Conservation (phyloP, 2,888 invertebrate species). For the Brenthis ino region DNA sequence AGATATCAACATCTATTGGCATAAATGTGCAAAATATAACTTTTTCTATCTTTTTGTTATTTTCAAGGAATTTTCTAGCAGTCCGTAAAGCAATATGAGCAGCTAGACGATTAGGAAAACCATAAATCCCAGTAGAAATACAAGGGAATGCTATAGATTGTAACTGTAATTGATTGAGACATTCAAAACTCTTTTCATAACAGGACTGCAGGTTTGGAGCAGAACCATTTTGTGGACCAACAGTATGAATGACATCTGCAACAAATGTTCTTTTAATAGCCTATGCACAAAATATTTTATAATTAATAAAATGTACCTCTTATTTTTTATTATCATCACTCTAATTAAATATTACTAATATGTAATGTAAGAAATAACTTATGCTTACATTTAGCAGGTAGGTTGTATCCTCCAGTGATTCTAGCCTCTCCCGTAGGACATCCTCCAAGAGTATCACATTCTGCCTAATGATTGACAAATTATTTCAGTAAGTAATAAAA, state of each 20-base stretch:
- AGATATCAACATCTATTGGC: constrained; percentile 86
- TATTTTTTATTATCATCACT: too few species aligned
- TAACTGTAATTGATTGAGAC: constrained; percentile 81
- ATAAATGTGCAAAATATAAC: constrained; percentile 92
- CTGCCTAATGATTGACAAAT: constrained; percentile 68
- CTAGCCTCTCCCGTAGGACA: constrained; percentile 93
- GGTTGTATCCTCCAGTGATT: constrained; percentile 90
- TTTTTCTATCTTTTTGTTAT: constrained; percentile 82
- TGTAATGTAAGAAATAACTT: background rate
- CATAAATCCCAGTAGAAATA: constrained; percentile 95
- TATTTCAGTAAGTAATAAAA: too few species aligned
- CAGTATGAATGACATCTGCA: constrained; percentile 94
- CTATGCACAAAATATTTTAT: background rate
- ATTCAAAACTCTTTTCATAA: constrained; percentile 85
- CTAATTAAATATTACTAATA: too few species aligned
- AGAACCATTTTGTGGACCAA: constrained; percentile 91
- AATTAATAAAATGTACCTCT: background rate
- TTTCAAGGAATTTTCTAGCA: constrained; percentile 85
- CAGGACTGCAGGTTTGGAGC: constrained; percentile 84
- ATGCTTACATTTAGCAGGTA: constrained; percentile 91
- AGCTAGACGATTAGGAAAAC: constrained; percentile 91
- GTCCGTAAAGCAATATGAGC: constrained; percentile 87
- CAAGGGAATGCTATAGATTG: constrained; percentile 92
- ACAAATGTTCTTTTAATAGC: constrained; percentile 41
- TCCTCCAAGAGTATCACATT: constrained; percentile 87